Evolutionary conservation across 2,888 invertebrate species (phyloP), one percentile per base, ranked within the genome.

Genomic region (Ormia ochracea): DNA sequence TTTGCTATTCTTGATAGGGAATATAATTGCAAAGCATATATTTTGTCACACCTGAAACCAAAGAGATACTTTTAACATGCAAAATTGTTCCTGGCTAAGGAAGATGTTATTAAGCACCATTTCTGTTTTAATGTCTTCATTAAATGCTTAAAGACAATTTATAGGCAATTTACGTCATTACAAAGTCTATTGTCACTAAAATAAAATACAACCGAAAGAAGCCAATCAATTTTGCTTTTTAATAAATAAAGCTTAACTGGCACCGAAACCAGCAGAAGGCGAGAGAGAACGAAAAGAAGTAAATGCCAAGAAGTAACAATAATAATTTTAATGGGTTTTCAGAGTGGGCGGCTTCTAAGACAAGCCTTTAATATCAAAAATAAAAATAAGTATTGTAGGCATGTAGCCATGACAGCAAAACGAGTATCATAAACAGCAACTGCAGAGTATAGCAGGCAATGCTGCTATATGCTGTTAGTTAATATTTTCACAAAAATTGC

Each of bases 291-390:
- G 21, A 45, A 3, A 14, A 52, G 50, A 56, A 19, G 41, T 56
- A 23, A 61, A 21, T 4, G 31, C 2, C 17, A 33, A 73, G 19
- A 63, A 70, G 28, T 14, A 69, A 58, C 56, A 76, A 65, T 41
- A 68, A 66, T 31, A 50, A 54, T 58, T 70, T 76, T 76, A 76
- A 76, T 80, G 56, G 72, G 31, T 45, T 63, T 56, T 68, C 26
- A 38, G 75, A 68, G 80, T 80, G 76, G 80, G 80, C 68, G 80
- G 54, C 5, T 63, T 76, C 54, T 43, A 54, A 52, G 58, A 59
- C 69, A 70, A 75, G 75, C 69, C 80, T 76, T 75, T 58, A 72
- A 66, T 45, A 69, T 48, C 36, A 56, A 58, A 17, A 41, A 43
- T 14, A 50, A 54, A 61, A 72, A 54, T 43, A 36, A 28, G 14